phyloP scores from a whole-genome alignment of 2,113 vertebrate species.

The Otocyon megalotis region DNA sequence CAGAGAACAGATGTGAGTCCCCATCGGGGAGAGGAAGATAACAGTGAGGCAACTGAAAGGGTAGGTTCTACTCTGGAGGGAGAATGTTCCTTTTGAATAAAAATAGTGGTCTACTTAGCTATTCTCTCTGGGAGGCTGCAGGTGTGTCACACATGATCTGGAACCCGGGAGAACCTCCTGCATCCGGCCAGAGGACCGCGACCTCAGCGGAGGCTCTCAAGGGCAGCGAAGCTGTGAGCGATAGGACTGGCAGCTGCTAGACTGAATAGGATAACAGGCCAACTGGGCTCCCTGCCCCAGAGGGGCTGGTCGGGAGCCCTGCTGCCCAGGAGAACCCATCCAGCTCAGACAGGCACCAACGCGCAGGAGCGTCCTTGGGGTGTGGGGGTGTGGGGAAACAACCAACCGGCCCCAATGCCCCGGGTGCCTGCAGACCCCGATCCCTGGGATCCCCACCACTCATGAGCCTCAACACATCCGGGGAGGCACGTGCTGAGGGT shows the following conservation, averaged over 20 bases:
- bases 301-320: neutral
- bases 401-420: neutral
- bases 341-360: too few species aligned
- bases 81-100: rapidly evolving
- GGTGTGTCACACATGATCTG: rapidly evolving
- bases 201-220: rapidly evolving
- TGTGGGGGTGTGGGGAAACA: neutral
- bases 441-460: neutral
- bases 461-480: rapidly evolving
- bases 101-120: rapidly evolving
- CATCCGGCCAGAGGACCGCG: rapidly evolving
- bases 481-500: rapidly evolving
- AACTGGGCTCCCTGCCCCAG: neutral
- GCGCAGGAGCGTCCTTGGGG: neutral
- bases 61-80: rapidly evolving
- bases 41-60: neutral
- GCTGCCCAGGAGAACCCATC: too few species aligned
- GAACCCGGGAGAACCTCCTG: neutral
- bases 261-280: neutral
- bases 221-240: rapidly evolving
- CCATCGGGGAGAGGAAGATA: rapidly evolving
- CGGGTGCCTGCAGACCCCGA: rapidly evolving
- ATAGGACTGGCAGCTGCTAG: neutral
- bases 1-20: constrained; percentile 29
- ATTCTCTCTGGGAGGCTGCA: neutral